phyloP scores from a whole-genome alignment of 2,888 invertebrate genomes.

The Drosophila neutralis region DNA sequence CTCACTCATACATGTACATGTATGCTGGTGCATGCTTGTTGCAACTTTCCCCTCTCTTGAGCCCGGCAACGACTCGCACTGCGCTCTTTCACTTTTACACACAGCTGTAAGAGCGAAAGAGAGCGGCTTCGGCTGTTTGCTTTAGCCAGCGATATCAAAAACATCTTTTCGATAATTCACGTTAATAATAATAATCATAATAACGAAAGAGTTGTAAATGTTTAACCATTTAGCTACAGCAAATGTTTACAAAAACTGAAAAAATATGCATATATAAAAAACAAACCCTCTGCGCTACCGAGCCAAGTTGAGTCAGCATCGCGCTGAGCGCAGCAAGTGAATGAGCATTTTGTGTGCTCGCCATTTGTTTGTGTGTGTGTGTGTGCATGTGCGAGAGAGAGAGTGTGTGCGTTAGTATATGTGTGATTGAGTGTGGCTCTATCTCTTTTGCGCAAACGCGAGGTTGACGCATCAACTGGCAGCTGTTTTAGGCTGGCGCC shows the following conservation, averaged over 20 bases:
- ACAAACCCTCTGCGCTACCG: constrained; percentile 36
- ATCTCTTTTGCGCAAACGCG: constrained; percentile 76
- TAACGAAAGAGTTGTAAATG: constrained; percentile 4
- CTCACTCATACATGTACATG: neutral
- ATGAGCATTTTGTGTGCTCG: constrained; percentile 30
- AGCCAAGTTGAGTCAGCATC: constrained; percentile 49
- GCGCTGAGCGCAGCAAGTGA: constrained; percentile 44
- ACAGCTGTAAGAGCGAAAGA: constrained; percentile 30
- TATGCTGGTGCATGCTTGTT: constrained; percentile 11
- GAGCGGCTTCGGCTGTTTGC: constrained; percentile 26
- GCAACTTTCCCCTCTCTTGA: constrained; percentile 58
- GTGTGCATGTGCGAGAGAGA: neutral
- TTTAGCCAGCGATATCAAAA: neutral
- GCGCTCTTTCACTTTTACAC: constrained; percentile 58
- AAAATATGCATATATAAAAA: constrained; percentile 3
- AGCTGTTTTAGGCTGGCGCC: constrained; percentile 67
- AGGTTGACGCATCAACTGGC: constrained; percentile 51
- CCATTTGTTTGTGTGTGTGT: constrained; percentile 17
- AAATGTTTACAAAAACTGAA: constrained; percentile 28
- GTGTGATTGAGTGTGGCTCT: constrained; percentile 26
- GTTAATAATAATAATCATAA: neutral
- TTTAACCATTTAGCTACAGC: constrained; percentile 10
- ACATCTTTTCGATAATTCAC: neutral
- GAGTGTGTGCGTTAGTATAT: constrained; percentile 13
- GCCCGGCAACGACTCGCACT: constrained; percentile 16